Evolutionary conservation across 1,140 invertebrate genomes (phyloP), one percentile per base, ranked within the genome.

Genomic region (Drosophila nigromelanica): DNA sequence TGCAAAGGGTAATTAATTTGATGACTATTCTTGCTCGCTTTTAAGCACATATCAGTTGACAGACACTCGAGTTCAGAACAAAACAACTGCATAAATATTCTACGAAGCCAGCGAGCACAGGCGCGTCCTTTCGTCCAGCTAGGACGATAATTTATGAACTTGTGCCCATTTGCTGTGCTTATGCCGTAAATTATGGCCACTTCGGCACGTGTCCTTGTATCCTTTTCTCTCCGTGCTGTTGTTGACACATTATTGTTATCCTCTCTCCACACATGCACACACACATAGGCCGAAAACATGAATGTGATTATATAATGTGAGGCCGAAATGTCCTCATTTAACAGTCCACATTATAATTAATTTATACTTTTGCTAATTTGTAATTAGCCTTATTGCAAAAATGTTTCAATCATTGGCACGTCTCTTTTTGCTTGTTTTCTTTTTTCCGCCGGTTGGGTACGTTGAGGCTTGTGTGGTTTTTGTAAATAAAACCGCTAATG

Each of bases 71-170:
- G 7, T 50, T 30, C 24, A 27, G n/a, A 50, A 33, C 35, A 35
- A 24, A 24, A 52, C 39, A 42, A 37, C 40, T 15, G 7, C n/a
- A 52, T 59, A 39, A 40, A 76, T 75, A 42, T 59, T 39, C 62
- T 40, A 48, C 37, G 40, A 27, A 24, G 5, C 24, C 40, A 59
- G 60, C 50, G 7, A 8, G 7, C 1, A 35, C 12, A 47, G 63
- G 58, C 67, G 52, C 63, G 54, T 42, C 74, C 47, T 42, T 55
- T 45, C 42, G 59, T 54, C 10, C 12, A 14, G 30, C 37, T 10
- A 50, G 50, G 60, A 50, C 14, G 63, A 75, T 82, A 82, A 82
- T 78, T 83, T 75, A 82, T 79, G 80, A 63, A 83, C 79, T 82
- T 47, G 71, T 63, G 58, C 52, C 61, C 79, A 72, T 82, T 82